Conservation (phyloP, 2,113 vertebrate genomes). For the Calyptomena viridis region DNA sequence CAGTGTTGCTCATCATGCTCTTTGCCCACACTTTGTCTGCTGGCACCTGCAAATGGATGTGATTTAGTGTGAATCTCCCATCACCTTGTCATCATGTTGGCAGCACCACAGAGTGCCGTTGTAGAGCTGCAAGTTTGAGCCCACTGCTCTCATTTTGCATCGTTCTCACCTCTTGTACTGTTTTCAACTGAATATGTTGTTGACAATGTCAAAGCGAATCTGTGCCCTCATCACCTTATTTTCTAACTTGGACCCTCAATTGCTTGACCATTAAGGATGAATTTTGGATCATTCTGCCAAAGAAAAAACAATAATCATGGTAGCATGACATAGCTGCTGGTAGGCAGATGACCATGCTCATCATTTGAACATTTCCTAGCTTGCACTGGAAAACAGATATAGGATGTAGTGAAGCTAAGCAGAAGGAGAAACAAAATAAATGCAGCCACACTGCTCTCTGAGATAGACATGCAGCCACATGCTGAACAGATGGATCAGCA, state of each 20-base stretch:
- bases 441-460: neutral
- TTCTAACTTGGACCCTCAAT: neutral
- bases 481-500: neutral
- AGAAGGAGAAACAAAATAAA: neutral
- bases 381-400: neutral
- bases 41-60: neutral
- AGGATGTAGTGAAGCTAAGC: neutral
- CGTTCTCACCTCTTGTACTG: neutral
- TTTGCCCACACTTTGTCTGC: neutral
- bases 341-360: neutral
- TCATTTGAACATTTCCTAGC: neutral
- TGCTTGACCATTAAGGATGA: neutral
- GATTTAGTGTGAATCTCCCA: neutral
- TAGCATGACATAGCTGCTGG: neutral
- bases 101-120: neutral
- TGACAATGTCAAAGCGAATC: neutral
- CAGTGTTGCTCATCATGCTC: neutral
- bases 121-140: neutral
- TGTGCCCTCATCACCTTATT: neutral
- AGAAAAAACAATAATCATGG: neutral
- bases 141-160: neutral
- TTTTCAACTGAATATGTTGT: neutral
- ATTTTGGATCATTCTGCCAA: neutral
- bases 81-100: neutral
- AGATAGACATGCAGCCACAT: rapidly evolving